Percentiles rank a stretch among this genome's conserved stretches.
Evolutionary conservation across 2,797 vertebrate species (phyloP).

Genomic region (Coreius guichenoti): DNA sequence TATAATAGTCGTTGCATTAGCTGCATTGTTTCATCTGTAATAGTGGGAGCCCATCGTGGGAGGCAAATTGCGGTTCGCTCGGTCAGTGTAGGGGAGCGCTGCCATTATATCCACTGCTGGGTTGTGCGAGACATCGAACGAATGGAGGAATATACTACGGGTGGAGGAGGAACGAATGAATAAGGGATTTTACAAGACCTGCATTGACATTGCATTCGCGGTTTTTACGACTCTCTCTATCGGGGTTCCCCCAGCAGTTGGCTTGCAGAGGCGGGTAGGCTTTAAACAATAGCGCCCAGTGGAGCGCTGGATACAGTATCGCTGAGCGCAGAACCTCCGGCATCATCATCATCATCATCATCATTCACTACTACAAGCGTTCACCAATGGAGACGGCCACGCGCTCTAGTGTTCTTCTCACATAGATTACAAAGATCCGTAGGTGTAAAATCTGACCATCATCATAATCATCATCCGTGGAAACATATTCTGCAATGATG

Average conservation of each 20-base stretch:
- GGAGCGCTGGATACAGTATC: conserved; percentile 54
- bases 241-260: conserved; percentile 43
- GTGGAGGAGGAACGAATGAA: conserved; percentile 45
- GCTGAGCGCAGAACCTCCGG: conserved; percentile 58
- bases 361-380: conserved; percentile 52
- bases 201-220: conserved; percentile 6
- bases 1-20: not conserved
- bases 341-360: conserved; percentile 52
- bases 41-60: conserved; percentile 42
- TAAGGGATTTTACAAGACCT: conserved; percentile 29
- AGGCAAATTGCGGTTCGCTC: conserved; percentile 35
- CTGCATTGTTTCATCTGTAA: conserved; percentile 40
- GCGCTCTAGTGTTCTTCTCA: conserved; percentile 57
- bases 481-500: conserved; percentile 66
- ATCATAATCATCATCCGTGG: conserved; percentile 25
- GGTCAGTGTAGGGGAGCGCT: conserved; percentile 34
- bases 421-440: conserved; percentile 57
- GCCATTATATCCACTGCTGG: conserved; percentile 45
- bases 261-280: conserved; percentile 52
- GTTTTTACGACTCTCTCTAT: conserved; percentile 20
- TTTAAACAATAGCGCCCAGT: conserved; percentile 65
- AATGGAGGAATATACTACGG: conserved; percentile 29
- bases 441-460: conserved; percentile 49
- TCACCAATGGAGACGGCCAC: conserved; percentile 59
- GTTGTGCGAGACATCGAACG: conserved; percentile 39